Conservation (phyloP, 1,140 invertebrate genomes). For the Drosophila sturtevanti region DNA sequence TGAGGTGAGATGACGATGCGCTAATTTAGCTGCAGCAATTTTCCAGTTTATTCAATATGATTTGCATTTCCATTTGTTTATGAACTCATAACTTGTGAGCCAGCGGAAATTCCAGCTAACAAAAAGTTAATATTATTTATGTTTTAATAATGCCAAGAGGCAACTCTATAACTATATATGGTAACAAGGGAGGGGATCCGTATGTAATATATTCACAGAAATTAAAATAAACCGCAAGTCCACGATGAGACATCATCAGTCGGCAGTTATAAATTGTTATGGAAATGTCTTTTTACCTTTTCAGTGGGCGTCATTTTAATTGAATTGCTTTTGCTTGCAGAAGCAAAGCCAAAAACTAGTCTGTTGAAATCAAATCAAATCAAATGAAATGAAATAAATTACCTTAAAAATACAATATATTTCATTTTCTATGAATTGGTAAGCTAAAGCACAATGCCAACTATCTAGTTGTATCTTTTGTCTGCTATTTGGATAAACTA, state of each 20-base stretch:
- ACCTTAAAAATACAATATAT: constrained; percentile 14
- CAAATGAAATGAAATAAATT: constrained; percentile 22
- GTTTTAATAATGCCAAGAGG: constrained; percentile 67
- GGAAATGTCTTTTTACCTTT: constrained; percentile 46
- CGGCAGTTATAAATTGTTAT: constrained; percentile 79
- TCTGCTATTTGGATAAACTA: neutral
- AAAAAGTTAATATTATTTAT: constrained; percentile 73
- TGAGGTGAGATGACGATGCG: constrained; percentile 55
- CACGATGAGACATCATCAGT: constrained; percentile 46
- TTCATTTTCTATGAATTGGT: neutral
- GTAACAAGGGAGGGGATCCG: constrained; percentile 13
- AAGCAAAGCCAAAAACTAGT: constrained; percentile 34
- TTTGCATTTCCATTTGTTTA: constrained; percentile 78
- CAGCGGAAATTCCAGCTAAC: constrained; percentile 69
- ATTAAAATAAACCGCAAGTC: constrained; percentile 59
- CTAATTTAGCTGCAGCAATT: constrained; percentile 77
- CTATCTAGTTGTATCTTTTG: neutral
- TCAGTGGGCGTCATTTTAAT: constrained; percentile 72
- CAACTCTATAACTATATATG: constrained; percentile 55
- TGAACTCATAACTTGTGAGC: constrained; percentile 69
- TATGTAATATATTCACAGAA: constrained; percentile 69
- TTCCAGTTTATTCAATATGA: constrained; percentile 52
- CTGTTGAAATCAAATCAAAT: constrained; percentile 42
- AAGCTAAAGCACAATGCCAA: neutral
- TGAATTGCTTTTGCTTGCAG: constrained; percentile 58